A percentile compares a stretch with the other conserved stretches of the same genome.
These are phyloP conservation scores for Bacillus rossius DNA, from an alignment of 1,140 invertebrate species.

Conservation along the genomic window DNA sequence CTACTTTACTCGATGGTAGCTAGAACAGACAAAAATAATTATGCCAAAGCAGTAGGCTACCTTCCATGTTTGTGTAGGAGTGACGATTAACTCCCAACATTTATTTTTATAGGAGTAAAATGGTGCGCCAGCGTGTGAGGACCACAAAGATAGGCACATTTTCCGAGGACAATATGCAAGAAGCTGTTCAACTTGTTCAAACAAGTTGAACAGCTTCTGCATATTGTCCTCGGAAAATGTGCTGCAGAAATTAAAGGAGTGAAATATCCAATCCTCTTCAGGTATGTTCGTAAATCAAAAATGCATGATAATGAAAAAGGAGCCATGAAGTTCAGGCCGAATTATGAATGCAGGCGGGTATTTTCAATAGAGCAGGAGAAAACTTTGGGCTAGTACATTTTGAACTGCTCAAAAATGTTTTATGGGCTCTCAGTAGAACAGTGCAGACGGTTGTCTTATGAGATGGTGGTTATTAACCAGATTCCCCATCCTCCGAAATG, in stretches of 20 bases:
- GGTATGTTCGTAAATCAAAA: not conserved
- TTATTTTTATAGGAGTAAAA: not conserved
- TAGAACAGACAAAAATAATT: too few relatives aligned
- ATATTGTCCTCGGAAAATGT: too few relatives aligned
- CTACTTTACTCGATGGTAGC: too few relatives aligned
- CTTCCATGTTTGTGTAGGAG: too few relatives aligned
- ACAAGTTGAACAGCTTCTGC: not conserved
- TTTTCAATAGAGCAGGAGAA: conserved; percentile 15
- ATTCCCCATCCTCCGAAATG: conserved; percentile 20
- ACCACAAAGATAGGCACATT: not conserved
- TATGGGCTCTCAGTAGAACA: conserved; percentile 31
- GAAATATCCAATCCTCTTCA: conserved; percentile 2
- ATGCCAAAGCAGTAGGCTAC: too few relatives aligned
- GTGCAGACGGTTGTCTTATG: conserved; percentile 27
- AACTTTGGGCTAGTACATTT: conserved; percentile 24
- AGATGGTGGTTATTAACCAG: conserved; percentile 30
- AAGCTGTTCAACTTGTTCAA: not conserved
- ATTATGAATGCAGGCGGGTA: not conserved
- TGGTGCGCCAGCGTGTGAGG: not conserved
- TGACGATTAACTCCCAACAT: too few relatives aligned
- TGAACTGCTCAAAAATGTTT: conserved; percentile 32
- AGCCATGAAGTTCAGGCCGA: not conserved
- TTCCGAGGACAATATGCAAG: not conserved
- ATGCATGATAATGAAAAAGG: not conserved
- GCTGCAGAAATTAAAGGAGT: not conserved